Percentiles rank a stretch among this genome's conserved stretches.
Evolutionary conservation across 2,113 vertebrate species (phyloP).

Genomic region (Ictalurus punctatus): DNA sequence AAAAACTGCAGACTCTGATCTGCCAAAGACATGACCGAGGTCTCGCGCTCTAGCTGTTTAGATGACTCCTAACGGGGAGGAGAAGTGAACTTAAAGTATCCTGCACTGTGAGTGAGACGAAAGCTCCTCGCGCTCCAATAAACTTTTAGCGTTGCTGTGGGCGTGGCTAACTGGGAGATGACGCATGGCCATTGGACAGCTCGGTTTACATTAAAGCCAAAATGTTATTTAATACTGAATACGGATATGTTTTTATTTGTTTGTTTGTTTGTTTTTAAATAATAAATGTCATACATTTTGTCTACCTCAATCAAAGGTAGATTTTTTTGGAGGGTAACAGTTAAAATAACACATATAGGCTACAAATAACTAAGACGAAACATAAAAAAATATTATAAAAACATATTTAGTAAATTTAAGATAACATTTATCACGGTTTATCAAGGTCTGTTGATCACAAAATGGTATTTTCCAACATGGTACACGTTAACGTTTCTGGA

Average conservation of each 20-base stretch:
- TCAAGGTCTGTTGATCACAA: neutral
- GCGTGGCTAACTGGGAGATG: conserved; percentile 21
- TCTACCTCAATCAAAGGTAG: too few relatives aligned
- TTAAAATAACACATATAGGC: neutral
- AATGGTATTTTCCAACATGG: neutral
- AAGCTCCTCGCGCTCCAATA: neutral
- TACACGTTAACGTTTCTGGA: neutral
- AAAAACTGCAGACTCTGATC: conserved; percentile 77
- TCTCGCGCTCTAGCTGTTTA: neutral
- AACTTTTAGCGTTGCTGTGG: neutral
- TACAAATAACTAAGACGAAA: neutral
- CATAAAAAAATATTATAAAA: neutral
- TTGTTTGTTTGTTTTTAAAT: neutral
- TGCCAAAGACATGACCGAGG: conserved; percentile 70
- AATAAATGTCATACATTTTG: neutral
- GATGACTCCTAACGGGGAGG: neutral
- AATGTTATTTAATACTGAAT: neutral
- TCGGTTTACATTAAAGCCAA: neutral
- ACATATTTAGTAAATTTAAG: neutral
- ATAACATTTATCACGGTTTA: neutral
- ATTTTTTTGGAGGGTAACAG: too few relatives aligned
- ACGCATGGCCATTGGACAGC: neutral
- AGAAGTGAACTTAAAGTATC: neutral
- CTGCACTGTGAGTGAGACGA: neutral
- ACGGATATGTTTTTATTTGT: neutral